Evolutionary conservation across 92 coral and sea anemone species (phyloP), one percentile per base, ranked within the genome.

Genomic region (Zoanthus sansibaricus): DNA sequence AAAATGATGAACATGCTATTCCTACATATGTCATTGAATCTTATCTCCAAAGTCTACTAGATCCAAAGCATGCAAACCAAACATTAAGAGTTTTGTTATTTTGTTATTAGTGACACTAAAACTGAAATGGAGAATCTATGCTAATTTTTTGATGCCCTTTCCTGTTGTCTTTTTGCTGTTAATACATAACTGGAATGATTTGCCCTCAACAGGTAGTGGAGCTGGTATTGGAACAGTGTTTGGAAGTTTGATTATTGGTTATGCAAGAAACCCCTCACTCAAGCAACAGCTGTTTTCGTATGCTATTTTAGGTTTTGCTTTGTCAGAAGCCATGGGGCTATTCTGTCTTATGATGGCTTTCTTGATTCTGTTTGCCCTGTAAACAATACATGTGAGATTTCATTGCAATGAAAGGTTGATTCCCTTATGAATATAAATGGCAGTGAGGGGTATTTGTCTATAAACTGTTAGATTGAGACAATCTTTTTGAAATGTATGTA

Each of bases 331-430:
- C 75, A 97, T 97, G 99, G 99, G 99, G 91, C 97, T 97, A 89
- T 97, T 97, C 78, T 95, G 99, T 92, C 95, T 97, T 93, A 97
- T 97, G 99, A 97, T 97, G 99, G 98, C 99, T 88, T 95, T 97
- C 92, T 91, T 97, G 92, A 97, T 97, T 88, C 93, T 97, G 89
- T 97, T 97, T 97, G 99, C 99, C 80, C 94, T 97, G 89, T 97
- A 87, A 90, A 89, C 55, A 88, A 87, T 32, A 18, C 84, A 45
- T 62, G 42, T 79, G 17, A 61, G 47, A 59, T 61, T 61, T 15
- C 58, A 66, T 45, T 58, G 10, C 62, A 56, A 46, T 20, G 74
- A 70, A 80, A 47, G 85, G 21, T 52, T 6, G 72, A 47, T 80
- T 44, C 5, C 15, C 66, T 46, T 69, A 20, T 44, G 75, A 80